Base-by-base conservation (phyloP, 2,888 invertebrate species). In the Macaria notata region DNA sequence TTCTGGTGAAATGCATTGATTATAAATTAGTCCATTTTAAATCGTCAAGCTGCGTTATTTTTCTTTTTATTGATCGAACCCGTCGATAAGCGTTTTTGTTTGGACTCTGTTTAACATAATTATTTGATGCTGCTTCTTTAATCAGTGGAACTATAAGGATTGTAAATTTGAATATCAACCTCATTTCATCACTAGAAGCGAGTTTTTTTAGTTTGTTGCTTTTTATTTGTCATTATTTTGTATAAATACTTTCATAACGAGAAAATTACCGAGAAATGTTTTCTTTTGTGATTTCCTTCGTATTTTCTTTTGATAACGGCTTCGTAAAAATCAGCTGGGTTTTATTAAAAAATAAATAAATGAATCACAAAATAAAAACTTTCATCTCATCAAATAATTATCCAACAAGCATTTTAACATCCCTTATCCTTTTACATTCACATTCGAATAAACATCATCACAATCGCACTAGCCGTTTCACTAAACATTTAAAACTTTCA, bases 11-110 rank as follows among this genome's bases (percentile, higher is more conserved):
- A 56, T 53, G 51, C 46, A 54, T 54, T 75, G 58, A 58, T 73
- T 75, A 79, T 78, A 78, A 76, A 75, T 75, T 74, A 58, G 54
- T 53, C 9, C 39, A 42, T 54, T 58, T 52, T 5, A 44, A 43
- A 45, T 50, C 62, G 50, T 44, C 64, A 67, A 72, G 76, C 70
- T 79, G 81, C 81, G 81, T 80, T 82, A 45, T 45, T 36, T 46
- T 56, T 52, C 47, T 56, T 56, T 47, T 56, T 51, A 45, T 52
- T 49, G 42, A 33, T 48, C 31, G 56, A 41, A 29, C 8, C 43
- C 19, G 79, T 76, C 79, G 80, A 56, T 56, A 56, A 54, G 33
- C 8, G 39, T 41, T 53, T 46, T 46, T 33, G 50, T 53, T 55
- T 50, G 39, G 41, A 50, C 56, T 59, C 57, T 54, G 51, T 30